These are phyloP conservation scores for Fukomys damarensis DNA, from an alignment of 2,113 vertebrate species.

Conservation along the genomic window DNA sequence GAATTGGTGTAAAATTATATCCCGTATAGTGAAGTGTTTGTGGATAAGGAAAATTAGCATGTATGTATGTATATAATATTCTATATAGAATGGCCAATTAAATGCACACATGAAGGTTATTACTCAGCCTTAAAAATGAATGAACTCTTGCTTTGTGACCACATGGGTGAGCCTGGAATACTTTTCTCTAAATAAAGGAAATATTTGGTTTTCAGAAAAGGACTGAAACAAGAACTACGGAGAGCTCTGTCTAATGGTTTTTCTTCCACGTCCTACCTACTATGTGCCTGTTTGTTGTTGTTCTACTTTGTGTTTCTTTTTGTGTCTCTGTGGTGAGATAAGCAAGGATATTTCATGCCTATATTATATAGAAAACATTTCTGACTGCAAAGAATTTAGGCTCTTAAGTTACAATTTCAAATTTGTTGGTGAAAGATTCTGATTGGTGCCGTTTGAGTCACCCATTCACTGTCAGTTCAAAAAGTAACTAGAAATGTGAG, in stretches of 20 bases:
- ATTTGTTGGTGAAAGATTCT: background rate
- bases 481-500: background rate
- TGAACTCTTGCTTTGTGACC: background rate
- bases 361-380: background rate
- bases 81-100: background rate
- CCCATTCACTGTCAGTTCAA: background rate
- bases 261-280: background rate
- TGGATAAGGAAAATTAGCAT: background rate
- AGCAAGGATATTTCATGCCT: background rate
- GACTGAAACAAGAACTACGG: background rate
- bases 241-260: background rate
- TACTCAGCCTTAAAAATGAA: background rate
- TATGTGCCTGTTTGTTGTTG: background rate
- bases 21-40: slow-evolving; percentile 87
- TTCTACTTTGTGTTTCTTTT: background rate
- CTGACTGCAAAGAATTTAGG: background rate
- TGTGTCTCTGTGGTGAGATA: background rate
- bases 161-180: background rate
- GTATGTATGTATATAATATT: background rate
- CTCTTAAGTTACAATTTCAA: background rate
- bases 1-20: slow-evolving; percentile 84
- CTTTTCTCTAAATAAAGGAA: background rate
- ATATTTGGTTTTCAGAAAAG: background rate
- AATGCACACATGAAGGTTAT: background rate
- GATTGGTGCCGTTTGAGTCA: background rate